Conservation (phyloP, 2,888 invertebrate genomes). For the Chymomyza procnemis region DNA sequence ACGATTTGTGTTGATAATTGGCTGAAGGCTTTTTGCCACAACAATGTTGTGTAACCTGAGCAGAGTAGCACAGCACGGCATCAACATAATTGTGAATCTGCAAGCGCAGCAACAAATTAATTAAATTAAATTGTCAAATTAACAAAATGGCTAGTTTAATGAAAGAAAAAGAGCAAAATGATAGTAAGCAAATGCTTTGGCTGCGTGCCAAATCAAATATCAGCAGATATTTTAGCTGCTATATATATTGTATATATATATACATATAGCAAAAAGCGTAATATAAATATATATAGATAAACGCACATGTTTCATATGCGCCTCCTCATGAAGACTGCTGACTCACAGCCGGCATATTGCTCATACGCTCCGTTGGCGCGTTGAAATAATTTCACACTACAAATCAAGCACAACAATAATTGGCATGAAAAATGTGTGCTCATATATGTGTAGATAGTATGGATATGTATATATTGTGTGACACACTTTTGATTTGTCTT, state of each 20-base stretch:
- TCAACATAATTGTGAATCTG: conserved; percentile 57
- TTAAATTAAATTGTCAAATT: conserved; percentile 35
- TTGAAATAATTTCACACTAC: conserved; percentile 13
- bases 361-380: conserved; percentile 28
- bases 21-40: too few species aligned
- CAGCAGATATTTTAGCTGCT: not conserved
- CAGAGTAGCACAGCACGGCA: not conserved
- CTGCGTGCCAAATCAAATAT: not conserved
- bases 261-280: too few species aligned
- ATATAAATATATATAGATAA: not conserved
- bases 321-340: not conserved
- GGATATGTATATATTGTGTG: not conserved
- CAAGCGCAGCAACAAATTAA: conserved; percentile 37
- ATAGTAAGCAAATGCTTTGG: not conserved
- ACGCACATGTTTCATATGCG: not conserved
- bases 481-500: not conserved
- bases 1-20: too few species aligned
- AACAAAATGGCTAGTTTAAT: conserved; percentile 11
- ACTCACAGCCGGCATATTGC: conserved; percentile 1
- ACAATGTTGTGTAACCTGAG: not conserved
- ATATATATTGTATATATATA: too few species aligned
- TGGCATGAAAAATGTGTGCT: not conserved
- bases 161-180: not conserved
- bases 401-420: not conserved
- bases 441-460: not conserved